A percentile compares a stretch with the other conserved stretches of the same genome.
These are phyloP conservation scores for Melanotus villosus DNA, from an alignment of 2,888 invertebrate species.

Conservation along the genomic window DNA sequence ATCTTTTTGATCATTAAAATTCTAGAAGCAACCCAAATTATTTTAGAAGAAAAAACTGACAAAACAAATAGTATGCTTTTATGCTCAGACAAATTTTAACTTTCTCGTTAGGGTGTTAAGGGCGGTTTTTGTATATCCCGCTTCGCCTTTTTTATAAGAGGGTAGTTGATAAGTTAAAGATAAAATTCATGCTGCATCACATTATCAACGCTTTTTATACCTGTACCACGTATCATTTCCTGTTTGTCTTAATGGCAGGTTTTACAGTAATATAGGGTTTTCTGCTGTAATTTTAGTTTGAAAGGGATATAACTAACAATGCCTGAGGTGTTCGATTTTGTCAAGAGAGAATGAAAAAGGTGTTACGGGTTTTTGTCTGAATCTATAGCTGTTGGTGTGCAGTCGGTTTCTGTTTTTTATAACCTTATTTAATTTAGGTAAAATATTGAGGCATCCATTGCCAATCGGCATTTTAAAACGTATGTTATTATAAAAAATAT, in stretches of 20 bases:
- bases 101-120: not conserved
- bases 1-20: conserved; percentile 31
- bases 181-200: conserved; percentile 38
- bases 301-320: conserved; percentile 3
- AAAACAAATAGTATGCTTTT: conserved; percentile 32
- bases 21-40: conserved; percentile 32
- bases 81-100: conserved; percentile 1
- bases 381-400: conserved; percentile 3
- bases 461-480: not conserved
- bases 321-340: conserved; percentile 13
- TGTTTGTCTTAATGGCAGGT: not conserved
- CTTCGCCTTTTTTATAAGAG: conserved; percentile 15
- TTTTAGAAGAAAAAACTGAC: conserved; percentile 32
- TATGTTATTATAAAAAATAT: not conserved
- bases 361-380: not conserved
- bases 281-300: conserved; percentile 14
- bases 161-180: conserved; percentile 36
- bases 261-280: too few relatives aligned
- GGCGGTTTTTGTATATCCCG: not conserved
- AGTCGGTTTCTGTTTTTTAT: not conserved
- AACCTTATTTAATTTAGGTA: conserved; percentile 1
- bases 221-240: conserved; percentile 20
- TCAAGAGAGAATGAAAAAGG: conserved; percentile 6
- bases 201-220: conserved; percentile 40
- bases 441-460: not conserved